A percentile compares a stretch with the other conserved stretches of the same genome.
phyloP scores from a whole-genome alignment of 2,113 vertebrate genomes.

The Perca schrenkii region DNA sequence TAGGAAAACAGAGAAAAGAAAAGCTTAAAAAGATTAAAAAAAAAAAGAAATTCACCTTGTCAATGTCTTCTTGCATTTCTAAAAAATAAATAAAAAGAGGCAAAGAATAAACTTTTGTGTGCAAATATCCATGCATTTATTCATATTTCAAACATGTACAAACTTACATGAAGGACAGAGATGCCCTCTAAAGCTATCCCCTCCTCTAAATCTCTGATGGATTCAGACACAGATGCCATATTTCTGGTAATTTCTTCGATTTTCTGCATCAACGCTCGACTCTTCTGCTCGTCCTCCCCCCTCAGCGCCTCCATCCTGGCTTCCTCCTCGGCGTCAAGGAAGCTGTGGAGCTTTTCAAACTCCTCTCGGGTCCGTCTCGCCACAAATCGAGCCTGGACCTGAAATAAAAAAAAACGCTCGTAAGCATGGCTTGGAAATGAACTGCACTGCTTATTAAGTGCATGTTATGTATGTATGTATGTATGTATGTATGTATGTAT shows the following conservation, averaged over 20 bases:
- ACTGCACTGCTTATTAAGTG: background rate
- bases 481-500: no score
- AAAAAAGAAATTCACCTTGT: slow-evolving; percentile 56
- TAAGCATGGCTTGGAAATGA: background rate
- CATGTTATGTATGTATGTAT: no score
- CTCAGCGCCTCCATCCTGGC: slow-evolving; percentile 68
- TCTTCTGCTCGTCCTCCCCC: slow-evolving; percentile 73
- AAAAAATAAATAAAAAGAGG: background rate
- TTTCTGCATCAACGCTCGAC: slow-evolving; percentile 50
- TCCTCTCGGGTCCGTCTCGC: slow-evolving; percentile 69
- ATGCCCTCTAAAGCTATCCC: slow-evolving; percentile 64
- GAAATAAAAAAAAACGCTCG: background rate
- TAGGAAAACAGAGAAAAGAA: background rate
- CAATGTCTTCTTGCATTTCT: slow-evolving; percentile 70
- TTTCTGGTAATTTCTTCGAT: slow-evolving; percentile 56
- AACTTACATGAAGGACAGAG: slow-evolving; percentile 72
- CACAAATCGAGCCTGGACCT: slow-evolving; percentile 76
- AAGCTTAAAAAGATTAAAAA: background rate
- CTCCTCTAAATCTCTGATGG: slow-evolving; percentile 73
- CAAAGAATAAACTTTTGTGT: background rate
- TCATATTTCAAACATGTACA: background rate
- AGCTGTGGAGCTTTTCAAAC: slow-evolving; percentile 74
- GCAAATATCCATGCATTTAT: background rate
- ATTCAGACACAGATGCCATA: slow-evolving; percentile 58
- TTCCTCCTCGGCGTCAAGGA: slow-evolving; percentile 71